Evolutionary conservation across 2,888 invertebrate species (phyloP).

Genomic region (Archips crataeganus): DNA sequence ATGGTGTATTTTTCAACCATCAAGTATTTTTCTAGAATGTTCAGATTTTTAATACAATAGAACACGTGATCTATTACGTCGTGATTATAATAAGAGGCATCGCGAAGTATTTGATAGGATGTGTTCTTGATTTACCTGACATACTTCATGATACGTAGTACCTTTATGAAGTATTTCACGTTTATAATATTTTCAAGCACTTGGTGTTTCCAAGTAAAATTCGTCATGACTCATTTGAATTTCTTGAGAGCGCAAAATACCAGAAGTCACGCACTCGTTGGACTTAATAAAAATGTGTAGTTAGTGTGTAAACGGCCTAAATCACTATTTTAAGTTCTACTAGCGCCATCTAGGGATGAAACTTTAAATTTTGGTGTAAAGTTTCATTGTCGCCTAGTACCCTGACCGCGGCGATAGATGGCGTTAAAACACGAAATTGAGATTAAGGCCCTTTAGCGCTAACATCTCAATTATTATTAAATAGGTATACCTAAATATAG

Average conservation of each 20-base stretch:
- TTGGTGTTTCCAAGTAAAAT: constrained; percentile 14
- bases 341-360: constrained; percentile 30
- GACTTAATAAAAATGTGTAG: constrained; percentile 11
- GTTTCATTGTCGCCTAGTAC: constrained; percentile 16
- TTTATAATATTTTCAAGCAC: neutral
- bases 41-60: constrained; percentile 16
- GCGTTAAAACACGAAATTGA: constrained; percentile 13
- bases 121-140: constrained; percentile 29
- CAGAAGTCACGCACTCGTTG: constrained; percentile 32
- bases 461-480: constrained; percentile 42
- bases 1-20: constrained; percentile 10
- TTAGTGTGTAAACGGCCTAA: constrained; percentile 29
- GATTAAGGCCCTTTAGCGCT: constrained; percentile 26
- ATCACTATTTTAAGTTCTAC: constrained; percentile 2
- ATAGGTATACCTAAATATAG: constrained; percentile 35
- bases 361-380: constrained; percentile 29
- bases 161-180: constrained; percentile 26
- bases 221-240: constrained; percentile 15
- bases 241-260: constrained; percentile 18
- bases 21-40: constrained; percentile 18
- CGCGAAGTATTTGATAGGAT: constrained; percentile 27
- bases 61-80: constrained; percentile 23
- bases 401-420: constrained; percentile 28
- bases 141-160: constrained; percentile 24
- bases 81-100: constrained; percentile 15